Evolutionary conservation across 2,113 vertebrate species (phyloP), one percentile per base, ranked within the genome.

Genomic region (Tauraco erythrolophus): DNA sequence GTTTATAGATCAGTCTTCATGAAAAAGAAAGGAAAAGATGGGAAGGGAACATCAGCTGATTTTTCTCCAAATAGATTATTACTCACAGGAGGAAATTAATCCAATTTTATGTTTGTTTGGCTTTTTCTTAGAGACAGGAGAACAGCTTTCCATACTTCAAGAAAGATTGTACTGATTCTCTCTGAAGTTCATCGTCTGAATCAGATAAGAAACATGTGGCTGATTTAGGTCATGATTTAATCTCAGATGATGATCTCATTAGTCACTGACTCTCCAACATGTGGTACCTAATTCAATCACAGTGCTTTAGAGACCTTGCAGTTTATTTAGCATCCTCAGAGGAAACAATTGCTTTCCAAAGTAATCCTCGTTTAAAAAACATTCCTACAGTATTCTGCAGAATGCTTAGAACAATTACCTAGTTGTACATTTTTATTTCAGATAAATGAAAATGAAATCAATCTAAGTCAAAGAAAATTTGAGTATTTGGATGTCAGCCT

Each of bases 141-240:
- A 66, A 93, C 41, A 88, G 82, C 60, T 94, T 96, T 94, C 92
- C 83, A 78, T 89, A 74, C 61, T 84, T 76, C 70, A 76, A 21
- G 75, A 62, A 96, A 78, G 62, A 86, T 84, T 30, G 56, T n/a
- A 71, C 92, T 75, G 91, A 96, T 95, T 61, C 56, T 76, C 64
- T 77, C 88, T 51, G 31, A 92, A 84, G 65, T 35, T 62, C 43
- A 39, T 37, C 68, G 88, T 92, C 94, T 92, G 89, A 84, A 95
- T 93, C 96, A 91, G 95, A 92, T 91, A 96, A 1, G 3, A 79
- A 88, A 46, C 91, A 89, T 80, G 90, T 71, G 85, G 90, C 75
- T 95, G 94, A 94, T 92, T 50, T 84, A 88, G 81, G 86, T 41
- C 68, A 24, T 90, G 86, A 93, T 96, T 97, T 94, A 89, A 97